These are phyloP conservation scores for Lepisosteus oculatus DNA, from an alignment of 2,113 vertebrate species.

Conservation along the genomic window DNA sequence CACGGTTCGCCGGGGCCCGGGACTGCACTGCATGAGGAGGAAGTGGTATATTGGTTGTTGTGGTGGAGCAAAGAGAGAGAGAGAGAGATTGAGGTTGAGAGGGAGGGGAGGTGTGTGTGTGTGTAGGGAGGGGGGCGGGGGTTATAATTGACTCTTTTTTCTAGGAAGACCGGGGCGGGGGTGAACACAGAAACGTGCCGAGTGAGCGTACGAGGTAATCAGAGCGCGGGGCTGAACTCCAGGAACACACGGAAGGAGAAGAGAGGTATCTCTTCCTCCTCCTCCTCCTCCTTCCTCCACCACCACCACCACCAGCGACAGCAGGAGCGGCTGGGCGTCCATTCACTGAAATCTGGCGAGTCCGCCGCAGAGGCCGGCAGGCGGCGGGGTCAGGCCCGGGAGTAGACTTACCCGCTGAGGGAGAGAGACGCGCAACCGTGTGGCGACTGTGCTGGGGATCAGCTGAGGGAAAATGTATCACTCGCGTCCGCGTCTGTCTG, in stretches of 20 bases:
- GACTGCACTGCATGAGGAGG: slow-evolving; percentile 63
- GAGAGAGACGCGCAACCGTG: too few relatives aligned
- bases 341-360: slow-evolving; percentile 19
- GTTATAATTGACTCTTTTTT: slow-evolving; percentile 17
- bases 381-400: background rate
- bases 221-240: slow-evolving; percentile 29
- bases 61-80: background rate
- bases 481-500: too few relatives aligned
- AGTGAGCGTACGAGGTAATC: slow-evolving; percentile 23
- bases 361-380: slow-evolving; percentile 1
- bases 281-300: slow-evolving; percentile 28
- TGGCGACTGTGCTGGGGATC: too few relatives aligned
- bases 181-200: slow-evolving; percentile 24
- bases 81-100: background rate
- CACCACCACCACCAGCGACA: slow-evolving; percentile 23
- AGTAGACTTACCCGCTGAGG: background rate
- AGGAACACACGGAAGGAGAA: slow-evolving; percentile 48
- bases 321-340: background rate
- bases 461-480: too few relatives aligned
- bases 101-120: background rate
- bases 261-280: slow-evolving; percentile 42
- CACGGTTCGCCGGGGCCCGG: slow-evolving; percentile 57
- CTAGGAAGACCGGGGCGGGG: slow-evolving; percentile 3
- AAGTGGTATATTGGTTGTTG: slow-evolving; percentile 33
- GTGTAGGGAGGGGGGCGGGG: slow-evolving; percentile 13